phyloP scores from a whole-genome alignment of 1,140 invertebrate species.

The Anastrepha ludens region DNA sequence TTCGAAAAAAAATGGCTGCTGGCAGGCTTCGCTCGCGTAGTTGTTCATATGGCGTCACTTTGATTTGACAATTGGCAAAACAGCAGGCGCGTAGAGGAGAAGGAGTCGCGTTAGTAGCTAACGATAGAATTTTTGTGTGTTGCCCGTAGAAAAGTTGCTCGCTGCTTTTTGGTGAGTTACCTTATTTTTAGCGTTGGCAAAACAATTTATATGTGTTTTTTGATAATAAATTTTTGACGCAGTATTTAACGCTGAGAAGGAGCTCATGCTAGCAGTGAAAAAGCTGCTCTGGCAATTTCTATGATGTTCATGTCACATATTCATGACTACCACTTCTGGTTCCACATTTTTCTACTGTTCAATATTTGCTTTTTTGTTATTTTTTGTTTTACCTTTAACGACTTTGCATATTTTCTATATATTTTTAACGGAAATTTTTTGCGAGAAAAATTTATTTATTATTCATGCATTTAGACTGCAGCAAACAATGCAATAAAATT shows the following conservation, averaged over 20 bases:
- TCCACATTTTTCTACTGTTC: no score
- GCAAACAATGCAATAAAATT: not conserved
- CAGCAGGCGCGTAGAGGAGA: not conserved
- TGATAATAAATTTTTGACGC: not conserved
- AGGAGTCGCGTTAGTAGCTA: no score
- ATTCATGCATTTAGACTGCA: not conserved
- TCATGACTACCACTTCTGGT: not conserved
- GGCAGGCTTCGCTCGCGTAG: not conserved
- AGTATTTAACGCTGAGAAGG: not conserved
- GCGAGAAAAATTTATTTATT: slow-evolving; percentile 6
- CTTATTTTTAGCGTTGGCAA: not conserved
- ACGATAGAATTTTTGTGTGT: not conserved
- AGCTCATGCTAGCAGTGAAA: no score
- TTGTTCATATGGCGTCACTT: not conserved
- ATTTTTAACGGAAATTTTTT: not conserved
- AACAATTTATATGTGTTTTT: not conserved
- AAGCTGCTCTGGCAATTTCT: not conserved
- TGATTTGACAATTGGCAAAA: not conserved
- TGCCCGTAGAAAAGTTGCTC: no score
- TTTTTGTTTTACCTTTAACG: not conserved
- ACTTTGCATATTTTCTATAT: slow-evolving; percentile 11
- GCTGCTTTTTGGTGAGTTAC: no score
- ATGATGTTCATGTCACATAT: not conserved
- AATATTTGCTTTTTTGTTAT: no score
- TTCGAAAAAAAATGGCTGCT: not conserved